phyloP scores from a whole-genome alignment of 2,888 invertebrate genomes.

The Eretmocerus hayati region DNA sequence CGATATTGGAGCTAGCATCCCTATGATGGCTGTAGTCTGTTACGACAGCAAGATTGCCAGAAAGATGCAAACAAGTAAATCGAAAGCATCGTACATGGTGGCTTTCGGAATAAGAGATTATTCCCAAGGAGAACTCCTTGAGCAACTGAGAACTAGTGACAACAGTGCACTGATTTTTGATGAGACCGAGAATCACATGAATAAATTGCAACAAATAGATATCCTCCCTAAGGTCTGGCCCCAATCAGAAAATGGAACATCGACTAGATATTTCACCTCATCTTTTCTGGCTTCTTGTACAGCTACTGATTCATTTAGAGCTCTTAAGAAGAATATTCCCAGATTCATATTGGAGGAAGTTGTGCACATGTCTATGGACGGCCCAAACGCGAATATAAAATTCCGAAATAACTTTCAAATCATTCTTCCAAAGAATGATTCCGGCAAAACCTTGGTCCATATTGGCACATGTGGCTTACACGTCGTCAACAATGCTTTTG shows the following conservation, averaged over 20 bases:
- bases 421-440: neutral
- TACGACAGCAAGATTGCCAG: neutral
- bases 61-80: neutral
- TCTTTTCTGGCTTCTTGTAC: slow-evolving; percentile 14
- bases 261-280: neutral
- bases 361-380: slow-evolving; percentile 1
- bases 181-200: neutral
- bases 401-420: neutral
- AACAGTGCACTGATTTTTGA: neutral
- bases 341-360: neutral
- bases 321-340: slow-evolving; percentile 2
- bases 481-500: neutral
- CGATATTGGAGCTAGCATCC: neutral
- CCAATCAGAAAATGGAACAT: neutral
- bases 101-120: neutral
- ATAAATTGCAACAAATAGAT: slow-evolving; percentile 1
- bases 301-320: slow-evolving; percentile 15
- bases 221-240: neutral
- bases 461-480: neutral
- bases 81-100: neutral
- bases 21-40: neutral
- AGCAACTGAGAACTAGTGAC: neutral
- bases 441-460: neutral
- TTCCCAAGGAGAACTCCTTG: neutral
- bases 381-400: neutral